Evolutionary conservation across 2,113 vertebrate genomes (phyloP).

Genomic region (Arizona elegans): DNA sequence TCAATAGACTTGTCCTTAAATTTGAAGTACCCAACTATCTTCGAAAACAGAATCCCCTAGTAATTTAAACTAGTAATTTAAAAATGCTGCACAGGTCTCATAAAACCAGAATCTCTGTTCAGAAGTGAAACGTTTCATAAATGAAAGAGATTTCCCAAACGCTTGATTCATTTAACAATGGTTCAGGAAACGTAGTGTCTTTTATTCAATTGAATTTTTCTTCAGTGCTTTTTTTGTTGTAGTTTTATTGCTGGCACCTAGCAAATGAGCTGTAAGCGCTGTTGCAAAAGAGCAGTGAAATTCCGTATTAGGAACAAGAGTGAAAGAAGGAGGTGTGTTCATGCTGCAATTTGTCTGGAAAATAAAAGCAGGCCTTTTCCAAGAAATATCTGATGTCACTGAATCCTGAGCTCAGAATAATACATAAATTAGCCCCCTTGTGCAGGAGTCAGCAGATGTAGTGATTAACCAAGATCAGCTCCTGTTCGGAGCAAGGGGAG

Average conservation of each 20-base stretch:
- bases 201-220: neutral
- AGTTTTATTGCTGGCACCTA: neutral
- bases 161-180: neutral
- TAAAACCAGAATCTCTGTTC: neutral
- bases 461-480: slow-evolving; percentile 14
- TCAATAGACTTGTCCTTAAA: neutral
- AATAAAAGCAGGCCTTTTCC: neutral
- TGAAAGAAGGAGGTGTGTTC: neutral
- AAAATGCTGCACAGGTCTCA: neutral
- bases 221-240: neutral
- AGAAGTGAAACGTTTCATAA: neutral
- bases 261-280: neutral
- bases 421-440: slow-evolving; percentile 14
- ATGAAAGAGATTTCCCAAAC: neutral
- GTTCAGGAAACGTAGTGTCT: neutral
- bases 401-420: slow-evolving; percentile 11
- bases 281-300: neutral
- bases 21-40: neutral
- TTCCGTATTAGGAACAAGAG: neutral
- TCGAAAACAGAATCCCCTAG: neutral
- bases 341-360: slow-evolving; percentile 14
- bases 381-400: slow-evolving; percentile 24
- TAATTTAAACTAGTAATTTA: neutral
- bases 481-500: neutral
- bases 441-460: neutral